Percentiles rank a stretch among this genome's conserved stretches.
Evolutionary conservation across 2,888 invertebrate species (phyloP).

Genomic region (Anticlea derivata): DNA sequence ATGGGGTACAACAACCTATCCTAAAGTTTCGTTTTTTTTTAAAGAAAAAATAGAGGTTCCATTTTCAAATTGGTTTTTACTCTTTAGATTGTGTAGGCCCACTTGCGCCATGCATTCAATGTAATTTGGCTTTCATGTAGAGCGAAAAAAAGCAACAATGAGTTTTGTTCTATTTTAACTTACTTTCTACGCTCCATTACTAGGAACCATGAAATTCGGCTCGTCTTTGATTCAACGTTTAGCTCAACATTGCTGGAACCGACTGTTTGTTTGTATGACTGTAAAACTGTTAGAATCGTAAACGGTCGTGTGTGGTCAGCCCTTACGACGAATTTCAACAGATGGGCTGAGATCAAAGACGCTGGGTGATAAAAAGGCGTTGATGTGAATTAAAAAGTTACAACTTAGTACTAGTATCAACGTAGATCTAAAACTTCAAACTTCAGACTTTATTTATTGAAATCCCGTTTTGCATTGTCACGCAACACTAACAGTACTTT

Average conservation of each 20-base stretch:
- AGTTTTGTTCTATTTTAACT: slow-evolving; percentile 47
- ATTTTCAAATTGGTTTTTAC: slow-evolving; percentile 7
- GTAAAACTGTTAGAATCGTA: slow-evolving; percentile 81
- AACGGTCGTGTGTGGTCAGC: slow-evolving; percentile 82
- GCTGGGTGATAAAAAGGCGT: slow-evolving; percentile 71
- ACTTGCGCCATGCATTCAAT: not conserved
- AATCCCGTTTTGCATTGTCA: too few species aligned
- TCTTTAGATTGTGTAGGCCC: too few species aligned
- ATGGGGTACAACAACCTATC: too few species aligned
- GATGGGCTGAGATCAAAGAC: slow-evolving; percentile 80
- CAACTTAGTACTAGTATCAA: slow-evolving; percentile 61
- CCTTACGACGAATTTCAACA: slow-evolving; percentile 82
- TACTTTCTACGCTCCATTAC: slow-evolving; percentile 49
- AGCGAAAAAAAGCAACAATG: slow-evolving; percentile 30
- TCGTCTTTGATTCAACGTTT: slow-evolving; percentile 73
- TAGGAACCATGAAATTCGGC: slow-evolving; percentile 69
- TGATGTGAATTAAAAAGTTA: slow-evolving; percentile 76
- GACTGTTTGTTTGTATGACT: slow-evolving; percentile 78
- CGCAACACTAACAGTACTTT: too few species aligned
- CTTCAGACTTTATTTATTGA: too few species aligned
- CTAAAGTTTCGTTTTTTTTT: not conserved
- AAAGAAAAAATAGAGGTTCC: not conserved
- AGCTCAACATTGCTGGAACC: slow-evolving; percentile 72
- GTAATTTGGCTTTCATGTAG: slow-evolving; percentile 32
- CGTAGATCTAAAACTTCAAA: slow-evolving; percentile 1